Conservation (phyloP, 2,797 vertebrate species). For the Myotis findleyi region DNA sequence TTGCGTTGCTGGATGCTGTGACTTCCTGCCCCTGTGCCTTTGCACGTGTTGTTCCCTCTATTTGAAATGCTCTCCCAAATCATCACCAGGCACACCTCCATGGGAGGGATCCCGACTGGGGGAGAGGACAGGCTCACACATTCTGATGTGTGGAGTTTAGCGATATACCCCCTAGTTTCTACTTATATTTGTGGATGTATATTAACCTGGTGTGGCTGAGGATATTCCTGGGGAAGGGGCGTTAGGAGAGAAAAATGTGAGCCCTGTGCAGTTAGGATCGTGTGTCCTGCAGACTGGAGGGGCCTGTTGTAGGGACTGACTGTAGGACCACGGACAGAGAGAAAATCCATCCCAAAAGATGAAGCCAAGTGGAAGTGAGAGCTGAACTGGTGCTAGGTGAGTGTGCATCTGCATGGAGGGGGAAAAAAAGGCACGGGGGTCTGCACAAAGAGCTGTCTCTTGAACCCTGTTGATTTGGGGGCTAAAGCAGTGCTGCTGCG, state of each 20-base stretch:
- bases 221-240: not conserved
- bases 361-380: not conserved
- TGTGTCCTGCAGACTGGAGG: not conserved
- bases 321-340: not conserved
- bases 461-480: not conserved
- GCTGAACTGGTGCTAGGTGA: not conserved
- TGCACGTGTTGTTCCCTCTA: not conserved
- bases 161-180: not conserved
- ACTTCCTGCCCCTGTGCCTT: not conserved
- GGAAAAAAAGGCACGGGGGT: not conserved
- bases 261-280: not conserved
- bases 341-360: not conserved
- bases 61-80: not conserved
- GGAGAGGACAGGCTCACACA: not conserved
- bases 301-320: not conserved
- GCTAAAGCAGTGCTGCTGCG: not conserved
- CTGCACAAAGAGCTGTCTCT: not conserved
- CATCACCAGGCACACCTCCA: not conserved
- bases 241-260: not conserved
- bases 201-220: not conserved
- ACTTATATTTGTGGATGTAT: not conserved
- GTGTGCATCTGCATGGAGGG: not conserved
- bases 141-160: not conserved
- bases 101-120: not conserved
- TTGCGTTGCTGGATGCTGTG: accelerated